Base-by-base conservation (phyloP, 2,113 vertebrate genomes). In the Macheiramphus alcinus region DNA sequence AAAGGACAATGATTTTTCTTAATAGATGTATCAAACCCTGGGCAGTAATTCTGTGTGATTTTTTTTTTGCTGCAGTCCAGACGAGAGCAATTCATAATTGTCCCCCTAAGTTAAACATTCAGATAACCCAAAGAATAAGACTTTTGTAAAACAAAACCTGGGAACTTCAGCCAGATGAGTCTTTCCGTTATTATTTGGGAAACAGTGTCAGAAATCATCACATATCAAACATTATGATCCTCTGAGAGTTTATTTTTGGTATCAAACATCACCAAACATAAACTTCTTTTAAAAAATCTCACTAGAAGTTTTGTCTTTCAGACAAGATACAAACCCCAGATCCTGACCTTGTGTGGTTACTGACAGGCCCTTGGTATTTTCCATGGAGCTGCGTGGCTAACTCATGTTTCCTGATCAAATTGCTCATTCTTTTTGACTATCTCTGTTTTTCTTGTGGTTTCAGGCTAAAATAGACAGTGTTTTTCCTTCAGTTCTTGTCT, bases 91-190 rank as follows among this genome's bases (percentile, higher is more conserved):
- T 97, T 85, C 29, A 62, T 96, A 94, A 80, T n/a, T 92, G 85
- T 97, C 76, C 62, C 59, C 59, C 42, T 94, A 81, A 92, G n/a
- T 86, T 93, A 96, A 97, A 95, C 88, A 96, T 62, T 73, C 91
- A 93, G 84, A 96, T 95, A 95, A 80, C 74, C 75, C 74, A 71
- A 47, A 90, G 78, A 80, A 59, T 40, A 62, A 82, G 74, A 76
- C 61, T 88, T 94, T 73, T 52, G 13, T 91, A 86, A 91, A 95
- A 93, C 67, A 94, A 86, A 90, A 59, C 45, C 45, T 80, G 79
- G 81, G 94, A 87, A 76, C 50, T 80, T 80, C 89, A 78, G 74
- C 89, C 91, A 86, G 63, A 94, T 22, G 45, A 95, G 47, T 68
- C 92, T 95, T 94, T 68, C 55, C 38, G 7, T 94, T 61, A 79